Evolutionary conservation across 92 coral and sea anemone species (phyloP), one percentile per base, ranked within the genome.

Genomic region (Ricordea florida): DNA sequence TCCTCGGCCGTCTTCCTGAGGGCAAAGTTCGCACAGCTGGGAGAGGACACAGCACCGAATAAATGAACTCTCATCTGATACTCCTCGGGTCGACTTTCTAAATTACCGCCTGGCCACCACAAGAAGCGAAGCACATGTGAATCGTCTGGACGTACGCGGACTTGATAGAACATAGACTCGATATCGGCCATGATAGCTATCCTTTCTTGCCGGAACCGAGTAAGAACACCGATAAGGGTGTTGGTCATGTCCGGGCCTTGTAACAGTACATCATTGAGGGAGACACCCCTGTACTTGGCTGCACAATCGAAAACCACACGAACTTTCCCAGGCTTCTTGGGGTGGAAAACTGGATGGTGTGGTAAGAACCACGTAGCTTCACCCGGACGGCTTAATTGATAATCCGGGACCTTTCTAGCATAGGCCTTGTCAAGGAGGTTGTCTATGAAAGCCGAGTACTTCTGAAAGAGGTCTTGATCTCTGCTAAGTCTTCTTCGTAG

Each of bases 181-280:
- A 69, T 21, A 51, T 48, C 76, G n/a, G 62, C 63, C 27, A 49
- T 21, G 4, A 69, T 4, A 6, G 76, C 76, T 0, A 32, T 28
- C 24, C 0, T 42, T 11, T 53, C 62, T 31, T 69, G 22, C 2
- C 64, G 36, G 20, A 52, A 69, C 25, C 64, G 62, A 16, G 64
- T 69, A 15, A 69, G n/a, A 18, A 69, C 77, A 11, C 77, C 63
- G 14, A 72, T 31, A 8, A 72, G 55, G 40, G 32, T 10, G 23
- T 72, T 72, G 13, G 79, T 72, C 11, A 72, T 8, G 22, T 72
- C 69, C n/a, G 79, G 68, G 4, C 79, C 79, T 11, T 10, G 66
- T 0, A 72, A 38, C 22, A 72, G 51, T 11, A 36, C 14, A 13
- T 56, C 65, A 7, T 56, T 72, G 1, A 72, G 38, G 3, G 79